These are phyloP conservation scores for Bungarus multicinctus DNA, from an alignment of 2,113 vertebrate genomes.

Conservation along the genomic window DNA sequence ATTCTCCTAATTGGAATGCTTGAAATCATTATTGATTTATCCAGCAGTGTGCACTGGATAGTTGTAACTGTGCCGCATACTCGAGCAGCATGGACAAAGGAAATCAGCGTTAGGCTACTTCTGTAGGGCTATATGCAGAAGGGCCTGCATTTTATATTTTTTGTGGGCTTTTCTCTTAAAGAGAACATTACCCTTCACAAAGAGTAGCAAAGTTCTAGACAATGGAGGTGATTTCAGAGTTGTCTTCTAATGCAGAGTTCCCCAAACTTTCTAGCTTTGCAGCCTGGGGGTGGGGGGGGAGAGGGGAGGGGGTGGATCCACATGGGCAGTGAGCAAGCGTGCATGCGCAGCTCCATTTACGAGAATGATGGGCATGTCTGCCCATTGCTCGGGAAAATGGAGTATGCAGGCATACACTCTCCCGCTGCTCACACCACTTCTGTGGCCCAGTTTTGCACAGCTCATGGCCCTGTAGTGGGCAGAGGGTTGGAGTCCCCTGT, in stretches of 20 bases:
- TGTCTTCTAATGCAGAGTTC: neutral
- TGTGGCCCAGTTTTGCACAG: fast-evolving
- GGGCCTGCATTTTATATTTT: neutral
- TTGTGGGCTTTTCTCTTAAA: neutral
- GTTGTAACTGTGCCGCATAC: neutral
- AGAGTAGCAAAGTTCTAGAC: neutral
- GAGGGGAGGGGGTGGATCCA: too few relatives aligned
- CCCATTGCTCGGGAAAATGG: neutral
- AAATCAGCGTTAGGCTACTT: conserved; percentile 1
- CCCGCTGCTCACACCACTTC: neutral
- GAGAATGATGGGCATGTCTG: neutral
- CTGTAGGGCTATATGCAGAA: neutral
- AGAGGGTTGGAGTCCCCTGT: neutral
- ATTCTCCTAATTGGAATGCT: conserved; percentile 12
- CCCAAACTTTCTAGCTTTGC: neutral
- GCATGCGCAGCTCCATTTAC: neutral
- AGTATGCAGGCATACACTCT: neutral
- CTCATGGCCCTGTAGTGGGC: neutral
- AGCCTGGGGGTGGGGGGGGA: too few relatives aligned
- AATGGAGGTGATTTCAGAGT: neutral
- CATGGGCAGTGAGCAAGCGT: neutral
- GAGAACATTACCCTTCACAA: neutral
- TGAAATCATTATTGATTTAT: conserved; percentile 26
- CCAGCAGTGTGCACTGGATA: neutral
- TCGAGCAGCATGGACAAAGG: conserved; percentile 13